Base-by-base conservation (phyloP, 1,140 invertebrate genomes). In the Bathynomus jamesi region DNA sequence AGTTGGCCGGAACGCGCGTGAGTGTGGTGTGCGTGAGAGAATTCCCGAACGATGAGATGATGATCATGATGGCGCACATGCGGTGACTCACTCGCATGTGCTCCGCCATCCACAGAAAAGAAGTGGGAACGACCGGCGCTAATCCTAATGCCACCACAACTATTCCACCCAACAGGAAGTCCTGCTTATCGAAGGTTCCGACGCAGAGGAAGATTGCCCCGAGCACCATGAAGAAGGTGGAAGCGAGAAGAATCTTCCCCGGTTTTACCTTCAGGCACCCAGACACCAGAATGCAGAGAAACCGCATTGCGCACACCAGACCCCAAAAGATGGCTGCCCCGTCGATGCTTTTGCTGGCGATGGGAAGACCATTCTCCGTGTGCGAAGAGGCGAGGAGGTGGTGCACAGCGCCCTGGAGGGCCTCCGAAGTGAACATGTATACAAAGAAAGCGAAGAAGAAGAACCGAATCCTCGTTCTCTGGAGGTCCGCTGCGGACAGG, bases 241-340 rank as follows among this genome's bases (percentile, higher is more conserved):
- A 80, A 61, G 17, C 60, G 81, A 73, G 28, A 83, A 77, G 82
- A 84, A 83, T 24, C 76, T 78, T 10, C 78, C 78, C 29, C 80
- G 81, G 63, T 77, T 80, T 63, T 80, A 81, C 62, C 78, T 81
- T 28, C 78, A 82, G 0, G 83, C 80, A 68, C 83, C 76, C 71
- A 10, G 75, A 73, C 13, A 71, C 32, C 60, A 84, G 83, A 24
- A 85, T 83, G 28, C 81, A 81, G 7, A 82, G 71, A 65, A 83
- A 83, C 30, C 85, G 78, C 3, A 82, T 82, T 21, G 81, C 74
- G 13, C 85, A 83, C 28, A 85, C 80, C 3, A 81, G 79, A 4
- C 83, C 84, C 85, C 85, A 86, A 73, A 85, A 85, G 8, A 83
- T 71, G 10, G 83, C 81, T 3, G 82, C 81, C 31, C 85, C 75